phyloP scores from a whole-genome alignment of 2,888 invertebrate species.

The Graphium colonna region DNA sequence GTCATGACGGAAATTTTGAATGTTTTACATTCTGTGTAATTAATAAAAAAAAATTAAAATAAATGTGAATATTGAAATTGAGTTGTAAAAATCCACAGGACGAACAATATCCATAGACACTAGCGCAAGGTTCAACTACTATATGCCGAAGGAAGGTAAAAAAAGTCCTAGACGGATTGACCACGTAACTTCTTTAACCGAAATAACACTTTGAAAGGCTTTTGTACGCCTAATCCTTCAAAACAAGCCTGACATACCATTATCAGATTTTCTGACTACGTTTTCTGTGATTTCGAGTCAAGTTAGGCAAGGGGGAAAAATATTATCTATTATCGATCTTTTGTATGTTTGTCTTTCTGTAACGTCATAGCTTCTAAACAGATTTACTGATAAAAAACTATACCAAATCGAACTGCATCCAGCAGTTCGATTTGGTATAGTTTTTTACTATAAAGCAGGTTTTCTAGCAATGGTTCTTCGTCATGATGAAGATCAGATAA shows the following conservation, averaged over 20 bases:
- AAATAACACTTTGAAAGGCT: conserved; percentile 72
- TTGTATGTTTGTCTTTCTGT: no score
- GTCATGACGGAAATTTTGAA: neutral
- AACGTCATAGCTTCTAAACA: no score
- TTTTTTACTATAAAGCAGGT: no score
- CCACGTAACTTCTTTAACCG: conserved; percentile 65
- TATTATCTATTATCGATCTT: no score
- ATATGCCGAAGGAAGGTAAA: conserved; percentile 78
- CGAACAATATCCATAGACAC: conserved; percentile 74
- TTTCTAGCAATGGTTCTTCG: no score
- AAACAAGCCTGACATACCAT: conserved; percentile 33
- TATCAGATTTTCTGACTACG: conserved; percentile 18
- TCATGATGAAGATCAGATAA: no score
- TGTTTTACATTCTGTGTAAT: neutral
- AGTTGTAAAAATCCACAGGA: conserved; percentile 66
- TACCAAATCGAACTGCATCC: no score
- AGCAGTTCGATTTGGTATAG: no score
- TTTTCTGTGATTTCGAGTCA: conserved; percentile 19
- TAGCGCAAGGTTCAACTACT: conserved; percentile 70
- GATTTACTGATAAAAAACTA: no score
- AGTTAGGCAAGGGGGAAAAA: no score
- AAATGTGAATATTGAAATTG: conserved; percentile 37
- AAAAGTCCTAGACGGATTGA: conserved; percentile 56
- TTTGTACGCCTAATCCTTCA: conserved; percentile 68
- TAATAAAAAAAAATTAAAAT: neutral